A percentile compares a stretch with the other conserved stretches of the same genome.
Evolutionary conservation across 2,113 vertebrate species (phyloP).

Genomic region (Polypterus senegalus): DNA sequence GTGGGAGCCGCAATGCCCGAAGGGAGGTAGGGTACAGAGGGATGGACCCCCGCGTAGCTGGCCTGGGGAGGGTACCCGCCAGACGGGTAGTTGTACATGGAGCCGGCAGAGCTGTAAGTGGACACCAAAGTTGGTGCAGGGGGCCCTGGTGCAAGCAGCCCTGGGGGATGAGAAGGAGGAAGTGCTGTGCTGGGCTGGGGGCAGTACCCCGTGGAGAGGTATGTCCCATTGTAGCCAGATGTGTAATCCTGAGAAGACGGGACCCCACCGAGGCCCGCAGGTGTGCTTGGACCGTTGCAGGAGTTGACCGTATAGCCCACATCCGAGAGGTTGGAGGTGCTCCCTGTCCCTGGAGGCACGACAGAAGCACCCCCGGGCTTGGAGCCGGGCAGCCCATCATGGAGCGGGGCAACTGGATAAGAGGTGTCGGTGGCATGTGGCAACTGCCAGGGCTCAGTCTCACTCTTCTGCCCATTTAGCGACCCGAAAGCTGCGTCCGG

Average conservation of each 20-base stretch:
- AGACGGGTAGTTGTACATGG: slow-evolving; percentile 72
- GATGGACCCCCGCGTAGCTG: slow-evolving; percentile 58
- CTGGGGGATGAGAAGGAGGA: slow-evolving; percentile 43
- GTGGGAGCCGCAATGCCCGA: slow-evolving; percentile 69
- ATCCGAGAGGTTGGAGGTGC: slow-evolving; percentile 66
- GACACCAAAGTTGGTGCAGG: slow-evolving; percentile 55
- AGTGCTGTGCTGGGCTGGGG: slow-evolving; percentile 61
- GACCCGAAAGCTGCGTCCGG: slow-evolving; percentile 62
- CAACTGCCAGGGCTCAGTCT: slow-evolving; percentile 75
- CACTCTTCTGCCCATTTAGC: slow-evolving; percentile 69
- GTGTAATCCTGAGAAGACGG: slow-evolving; percentile 68
- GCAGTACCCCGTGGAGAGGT: slow-evolving; percentile 80
- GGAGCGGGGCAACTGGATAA: slow-evolving; percentile 62
- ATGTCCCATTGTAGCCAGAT: slow-evolving; percentile 68
- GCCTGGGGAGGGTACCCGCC: slow-evolving; percentile 52
- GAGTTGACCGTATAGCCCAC: slow-evolving; percentile 59
- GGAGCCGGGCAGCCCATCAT: slow-evolving; percentile 60
- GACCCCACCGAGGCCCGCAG: slow-evolving; percentile 46
- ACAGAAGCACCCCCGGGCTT: slow-evolving; percentile 43
- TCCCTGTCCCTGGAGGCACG: slow-evolving; percentile 49
- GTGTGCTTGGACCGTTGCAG: slow-evolving; percentile 34
- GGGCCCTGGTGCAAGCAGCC: slow-evolving; percentile 43
- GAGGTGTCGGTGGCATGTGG: slow-evolving; percentile 55
- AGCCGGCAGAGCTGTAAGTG: slow-evolving; percentile 63
- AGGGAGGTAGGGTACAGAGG: slow-evolving; percentile 64